Evolutionary conservation across 2,888 invertebrate species (phyloP), one percentile per base, ranked within the genome.

Genomic region (Cheilosia soror): DNA sequence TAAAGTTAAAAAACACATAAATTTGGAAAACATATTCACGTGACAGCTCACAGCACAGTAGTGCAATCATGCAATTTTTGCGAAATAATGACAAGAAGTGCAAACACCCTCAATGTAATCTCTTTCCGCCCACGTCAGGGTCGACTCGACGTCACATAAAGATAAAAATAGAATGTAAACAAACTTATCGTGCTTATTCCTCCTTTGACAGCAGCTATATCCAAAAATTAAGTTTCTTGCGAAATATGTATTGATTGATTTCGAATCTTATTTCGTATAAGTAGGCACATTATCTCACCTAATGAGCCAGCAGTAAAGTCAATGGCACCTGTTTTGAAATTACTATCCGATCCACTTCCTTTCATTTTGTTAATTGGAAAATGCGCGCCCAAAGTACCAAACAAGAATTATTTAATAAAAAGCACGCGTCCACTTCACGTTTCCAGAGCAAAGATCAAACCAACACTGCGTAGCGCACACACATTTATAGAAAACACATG

Each of bases 291-390:
- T 6, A 15, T 7, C 90, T 93, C 93, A 97, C 97, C 97, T 87
- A 97, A 91, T 53, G 97, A 97, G 87, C 97, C 97, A 85, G 96
- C 96, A 20, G 94, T 93, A 89, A 97, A 96, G 92, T 97, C 97
- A 89, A 97, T 96, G 13, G 95, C 87, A 40, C 96, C 96, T 27
- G 78, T 88, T 27, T 78, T 87, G 11, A 88, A 72, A 68, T 49
- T 78, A 27, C 27, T 51, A 15, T 63, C 76, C 20, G 72, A 60
- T 11, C 40, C 76, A 27, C 57, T 55, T 65, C 72, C 76, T 13
- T 53, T 73, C 72, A 88, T 82, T 80, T 85, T 88, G 42, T 51
- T 60, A 13, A 53, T 55, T 68, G 51, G 62, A 75, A 47, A 66
- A 51, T 62, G 44, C 62, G 37, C 71, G 11, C 37, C 62, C 11